These are phyloP conservation scores for Cyprinodon tularosa DNA, from an alignment of 2,113 vertebrate genomes.

Conservation along the genomic window DNA sequence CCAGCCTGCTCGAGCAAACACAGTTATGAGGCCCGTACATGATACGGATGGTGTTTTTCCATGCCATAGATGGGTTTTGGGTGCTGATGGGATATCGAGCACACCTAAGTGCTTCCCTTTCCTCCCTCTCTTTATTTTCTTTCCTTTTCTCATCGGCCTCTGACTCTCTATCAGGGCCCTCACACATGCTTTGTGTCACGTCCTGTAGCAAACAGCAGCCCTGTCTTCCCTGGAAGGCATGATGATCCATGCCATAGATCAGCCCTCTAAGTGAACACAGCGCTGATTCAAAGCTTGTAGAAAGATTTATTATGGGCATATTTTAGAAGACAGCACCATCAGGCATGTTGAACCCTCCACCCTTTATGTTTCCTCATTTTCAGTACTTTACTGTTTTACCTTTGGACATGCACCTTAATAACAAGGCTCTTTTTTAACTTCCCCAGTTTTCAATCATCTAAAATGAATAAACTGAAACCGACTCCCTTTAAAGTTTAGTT, in stretches of 20 bases:
- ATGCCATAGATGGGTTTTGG: conserved; percentile 68
- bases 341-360: conserved; percentile 22
- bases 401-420: background rate
- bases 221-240: conserved; percentile 56
- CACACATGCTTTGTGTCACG: conserved; percentile 73
- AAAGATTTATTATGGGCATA: conserved; percentile 42
- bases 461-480: conserved; percentile 9
- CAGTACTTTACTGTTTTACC: background rate
- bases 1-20: background rate
- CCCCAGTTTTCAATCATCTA: background rate
- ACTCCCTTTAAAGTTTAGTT: background rate
- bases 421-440: background rate
- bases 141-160: conserved; percentile 73
- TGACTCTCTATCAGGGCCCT: conserved; percentile 64
- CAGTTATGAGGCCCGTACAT: conserved; percentile 46
- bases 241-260: conserved; percentile 45
- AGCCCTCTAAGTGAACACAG: conserved; percentile 21
- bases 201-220: conserved; percentile 69
- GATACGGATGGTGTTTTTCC: conserved; percentile 69
- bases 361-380: background rate
- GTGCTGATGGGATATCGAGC: conserved; percentile 74
- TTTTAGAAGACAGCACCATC: conserved; percentile 34
- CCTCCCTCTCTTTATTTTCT: conserved; percentile 74
- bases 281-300: conserved; percentile 26
- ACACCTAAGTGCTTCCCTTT: conserved; percentile 79